Evolutionary conservation across 2,797 vertebrate genomes (phyloP), one percentile per base, ranked within the genome.

Genomic region (Coluber constrictor): DNA sequence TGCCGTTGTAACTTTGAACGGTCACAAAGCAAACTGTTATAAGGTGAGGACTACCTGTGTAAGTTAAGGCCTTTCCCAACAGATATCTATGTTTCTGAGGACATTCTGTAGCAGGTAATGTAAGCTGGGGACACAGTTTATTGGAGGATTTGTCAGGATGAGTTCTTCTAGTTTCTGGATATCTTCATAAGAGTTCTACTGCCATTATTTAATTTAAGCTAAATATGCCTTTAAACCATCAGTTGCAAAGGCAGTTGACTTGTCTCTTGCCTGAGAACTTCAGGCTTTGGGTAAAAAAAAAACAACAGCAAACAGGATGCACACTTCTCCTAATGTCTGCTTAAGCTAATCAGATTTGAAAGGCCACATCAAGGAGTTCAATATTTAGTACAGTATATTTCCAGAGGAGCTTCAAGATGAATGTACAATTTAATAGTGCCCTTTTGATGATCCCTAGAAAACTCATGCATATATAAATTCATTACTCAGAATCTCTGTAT

Each of bases 401-500:
- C 70, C 87, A 91, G 87, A 86, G 59, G 6, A 86, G 51, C 51
- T 86, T 93, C 63, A 93, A 93, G 89, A 51, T 20, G 87, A 96
- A 92, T 59, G 90, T n/a, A 56, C 79, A 93, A 92, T 94, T 95
- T 92, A 94, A 95, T 93, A 55, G 56, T 88, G 29, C 88, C 90
- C 87, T 94, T 91, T 12, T 4, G 70, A 86, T 93, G 93, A n/a
- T 93, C 90, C 92, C 94, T 86, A 47, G 87, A 95, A 94, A 93
- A 94, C 0, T 0, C 88, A 96, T 60, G 83, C 88, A 93, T 60
- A 90, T 86, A 92, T 83, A 94, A 95, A 94, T 92, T 90, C 93
- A 8, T 7, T 54, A 93, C 92, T 91, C 89, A 94, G 95, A 95
- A 96, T 54, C 91, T 94, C 93, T 93, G 90, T 90, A 95, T 92